phyloP scores from a whole-genome alignment of 2,888 invertebrate species.

The Boloria selene region DNA sequence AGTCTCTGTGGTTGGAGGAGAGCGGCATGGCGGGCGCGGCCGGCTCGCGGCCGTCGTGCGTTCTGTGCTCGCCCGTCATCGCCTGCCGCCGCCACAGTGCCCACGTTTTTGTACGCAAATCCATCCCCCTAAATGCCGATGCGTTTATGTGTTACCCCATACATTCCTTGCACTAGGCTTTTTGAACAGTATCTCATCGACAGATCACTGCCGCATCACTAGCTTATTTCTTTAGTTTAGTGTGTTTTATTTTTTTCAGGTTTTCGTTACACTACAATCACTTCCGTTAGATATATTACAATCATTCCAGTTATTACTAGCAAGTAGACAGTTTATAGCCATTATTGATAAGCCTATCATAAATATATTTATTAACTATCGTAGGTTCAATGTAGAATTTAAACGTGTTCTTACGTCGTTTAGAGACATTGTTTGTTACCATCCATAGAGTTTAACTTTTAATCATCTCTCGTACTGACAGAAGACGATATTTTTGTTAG shows the following conservation, averaged over 20 bases:
- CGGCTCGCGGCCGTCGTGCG: conserved; percentile 52
- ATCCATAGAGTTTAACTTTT: conserved; percentile 28
- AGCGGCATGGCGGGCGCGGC: conserved; percentile 52
- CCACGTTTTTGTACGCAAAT: conserved; percentile 60
- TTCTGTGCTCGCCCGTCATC: conserved; percentile 54
- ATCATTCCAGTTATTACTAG: conserved; percentile 1
- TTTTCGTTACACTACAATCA: conserved; percentile 3
- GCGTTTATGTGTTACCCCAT: conserved; percentile 49
- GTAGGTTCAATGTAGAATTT: conserved; percentile 7
- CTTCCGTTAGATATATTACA: conserved; percentile 11
- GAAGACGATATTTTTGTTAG: conserved; percentile 23
- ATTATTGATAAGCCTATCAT: conserved; percentile 6
- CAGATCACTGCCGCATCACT: conserved; percentile 21
- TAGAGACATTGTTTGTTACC: conserved; percentile 21
- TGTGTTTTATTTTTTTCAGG: background rate
- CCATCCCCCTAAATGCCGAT: conserved; percentile 40
- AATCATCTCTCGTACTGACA: conserved; percentile 26
- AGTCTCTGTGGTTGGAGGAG: conserved; percentile 85
- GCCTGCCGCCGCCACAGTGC: conserved; percentile 71
- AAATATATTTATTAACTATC: conserved; percentile 12
- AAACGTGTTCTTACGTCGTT: conserved; percentile 22
- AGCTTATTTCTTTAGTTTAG: conserved; percentile 18
- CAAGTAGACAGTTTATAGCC: background rate
- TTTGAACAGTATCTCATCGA: conserved; percentile 33
- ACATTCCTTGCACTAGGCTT: conserved; percentile 39